A percentile compares a stretch with the other conserved stretches of the same genome.
phyloP scores from a whole-genome alignment of 2,888 invertebrate species.

The Drosophila peninsularis region DNA sequence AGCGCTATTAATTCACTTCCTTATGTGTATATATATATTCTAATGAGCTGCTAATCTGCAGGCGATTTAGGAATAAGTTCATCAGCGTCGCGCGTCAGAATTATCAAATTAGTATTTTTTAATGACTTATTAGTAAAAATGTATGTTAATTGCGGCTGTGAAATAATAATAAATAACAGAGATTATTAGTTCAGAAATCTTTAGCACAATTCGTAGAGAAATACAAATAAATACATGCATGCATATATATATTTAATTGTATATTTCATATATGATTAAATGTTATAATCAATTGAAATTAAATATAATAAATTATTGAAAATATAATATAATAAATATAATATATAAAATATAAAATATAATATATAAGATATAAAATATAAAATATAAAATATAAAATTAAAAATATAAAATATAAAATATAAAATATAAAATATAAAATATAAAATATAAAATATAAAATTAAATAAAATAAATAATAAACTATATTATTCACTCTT shows the following conservation, averaged over 20 bases:
- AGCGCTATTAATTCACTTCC: slow-evolving; percentile 5
- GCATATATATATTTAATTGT: too few species aligned
- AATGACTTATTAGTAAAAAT: slow-evolving; percentile 8
- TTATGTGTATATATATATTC: background rate
- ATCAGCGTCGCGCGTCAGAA: slow-evolving; percentile 14
- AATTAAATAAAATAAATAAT: background rate
- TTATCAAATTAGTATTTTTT: slow-evolving; percentile 31
- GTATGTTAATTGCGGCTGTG: slow-evolving; percentile 5
- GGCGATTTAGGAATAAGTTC: background rate
- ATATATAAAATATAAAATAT: background rate
- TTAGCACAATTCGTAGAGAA: background rate
- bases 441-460: background rate
- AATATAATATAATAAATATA: background rate
- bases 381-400: background rate
- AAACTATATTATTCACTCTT: background rate
- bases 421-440: background rate
- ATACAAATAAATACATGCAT: background rate
- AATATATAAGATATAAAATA: background rate
- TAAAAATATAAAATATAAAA: background rate
- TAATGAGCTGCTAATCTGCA: background rate
- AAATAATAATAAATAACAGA: background rate
- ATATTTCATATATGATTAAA: too few species aligned
- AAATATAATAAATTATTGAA: too few species aligned
- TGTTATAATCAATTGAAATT: too few species aligned
- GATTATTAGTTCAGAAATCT: background rate